These are phyloP conservation scores for Drosophila tani DNA, from an alignment of 1,140 invertebrate genomes.

Conservation along the genomic window DNA sequence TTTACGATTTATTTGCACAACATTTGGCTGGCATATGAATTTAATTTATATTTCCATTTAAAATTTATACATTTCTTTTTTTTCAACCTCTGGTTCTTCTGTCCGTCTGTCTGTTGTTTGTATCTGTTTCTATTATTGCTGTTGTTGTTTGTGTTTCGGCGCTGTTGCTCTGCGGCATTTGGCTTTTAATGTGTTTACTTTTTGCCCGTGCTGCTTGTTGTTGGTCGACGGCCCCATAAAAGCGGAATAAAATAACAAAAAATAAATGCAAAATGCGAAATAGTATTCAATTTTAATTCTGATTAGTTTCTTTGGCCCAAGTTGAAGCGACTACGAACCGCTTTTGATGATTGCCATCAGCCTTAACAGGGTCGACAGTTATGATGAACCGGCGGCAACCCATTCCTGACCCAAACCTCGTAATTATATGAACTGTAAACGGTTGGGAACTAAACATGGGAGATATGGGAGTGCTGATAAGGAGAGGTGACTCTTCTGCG, in stretches of 20 bases:
- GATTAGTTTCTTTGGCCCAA: conserved; percentile 51
- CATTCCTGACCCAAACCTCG: conserved; percentile 5
- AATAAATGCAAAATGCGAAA: conserved; percentile 48
- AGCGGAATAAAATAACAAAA: conserved; percentile 20
- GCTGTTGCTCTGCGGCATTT: conserved; percentile 57
- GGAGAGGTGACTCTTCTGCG: conserved; percentile 24
- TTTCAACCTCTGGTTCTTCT: conserved; percentile 24
- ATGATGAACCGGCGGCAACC: conserved; percentile 10
- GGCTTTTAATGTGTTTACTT: conserved; percentile 78
- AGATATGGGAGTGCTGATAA: conserved; percentile 61
- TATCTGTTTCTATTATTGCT: conserved; percentile 33
- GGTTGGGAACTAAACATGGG: conserved; percentile 5
- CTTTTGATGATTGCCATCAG: conserved; percentile 53
- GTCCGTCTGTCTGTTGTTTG: conserved; percentile 13
- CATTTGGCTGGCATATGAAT: conserved; percentile 81
- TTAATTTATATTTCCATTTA: conserved; percentile 81
- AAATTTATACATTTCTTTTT: conserved; percentile 77
- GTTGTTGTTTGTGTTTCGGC: conserved; percentile 37
- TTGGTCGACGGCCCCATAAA: conserved; percentile 60
- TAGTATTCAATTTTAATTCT: conserved; percentile 77
- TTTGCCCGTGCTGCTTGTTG: conserved; percentile 34
- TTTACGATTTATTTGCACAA: conserved; percentile 79
- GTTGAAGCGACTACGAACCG: conserved; percentile 14
- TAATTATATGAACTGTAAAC: conserved; percentile 38
- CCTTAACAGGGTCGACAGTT: conserved; percentile 41